Conservation (phyloP, 2,888 invertebrate species). For the Thymelicus acteon region DNA sequence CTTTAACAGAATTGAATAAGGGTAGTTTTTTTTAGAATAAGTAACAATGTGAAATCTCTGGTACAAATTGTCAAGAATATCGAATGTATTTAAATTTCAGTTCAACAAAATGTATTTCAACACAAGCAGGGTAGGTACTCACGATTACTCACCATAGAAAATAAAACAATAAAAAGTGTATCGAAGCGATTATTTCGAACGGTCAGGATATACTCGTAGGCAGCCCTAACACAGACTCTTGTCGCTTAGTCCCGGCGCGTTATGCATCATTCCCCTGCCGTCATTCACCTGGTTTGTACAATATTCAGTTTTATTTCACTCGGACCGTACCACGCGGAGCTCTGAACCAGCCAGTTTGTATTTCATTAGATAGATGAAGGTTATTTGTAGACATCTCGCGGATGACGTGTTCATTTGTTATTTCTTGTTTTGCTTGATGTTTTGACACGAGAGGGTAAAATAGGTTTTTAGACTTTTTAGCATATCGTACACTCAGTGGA, state of each 20-base stretch:
- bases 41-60: too few relatives aligned
- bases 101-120: too few relatives aligned
- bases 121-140: too few relatives aligned
- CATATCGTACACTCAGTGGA: too few relatives aligned
- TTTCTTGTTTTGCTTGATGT: background rate
- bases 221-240: conserved; percentile 49
- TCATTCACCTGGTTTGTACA: conserved; percentile 48
- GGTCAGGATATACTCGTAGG: background rate
- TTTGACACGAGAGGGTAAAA: background rate
- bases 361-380: background rate
- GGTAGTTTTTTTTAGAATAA: too few relatives aligned
- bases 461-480: too few relatives aligned
- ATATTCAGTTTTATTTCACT: conserved; percentile 54
- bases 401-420: background rate
- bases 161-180: too few relatives aligned
- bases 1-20: background rate
- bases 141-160: too few relatives aligned
- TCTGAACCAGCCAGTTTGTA: background rate
- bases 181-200: background rate
- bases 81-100: too few relatives aligned
- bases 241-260: conserved; percentile 63
- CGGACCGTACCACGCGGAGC: conserved; percentile 14
- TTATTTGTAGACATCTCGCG: background rate
- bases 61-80: too few relatives aligned
- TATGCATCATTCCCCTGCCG: conserved; percentile 59